Base-by-base conservation (phyloP, 2,888 invertebrate species). In the Oegoconia quadripuncta region DNA sequence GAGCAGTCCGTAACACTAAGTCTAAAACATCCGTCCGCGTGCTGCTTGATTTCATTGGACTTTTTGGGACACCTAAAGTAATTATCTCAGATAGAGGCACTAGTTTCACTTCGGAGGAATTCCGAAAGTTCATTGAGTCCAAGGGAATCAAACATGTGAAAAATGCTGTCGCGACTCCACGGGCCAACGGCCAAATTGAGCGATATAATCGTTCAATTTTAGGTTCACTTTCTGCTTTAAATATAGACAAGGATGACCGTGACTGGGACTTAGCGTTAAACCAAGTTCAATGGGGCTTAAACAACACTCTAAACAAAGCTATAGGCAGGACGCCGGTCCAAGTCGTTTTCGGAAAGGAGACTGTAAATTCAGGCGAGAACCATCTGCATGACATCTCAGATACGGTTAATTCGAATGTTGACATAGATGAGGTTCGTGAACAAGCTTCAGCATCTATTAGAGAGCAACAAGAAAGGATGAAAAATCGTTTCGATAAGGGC, bases 151-250 rank as follows among this genome's bases (percentile, higher is more conserved):
- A 45, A 28, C 54, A 54, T 37, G 23, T 50, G 7, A 15, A 46
- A 16, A 65, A 75, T 20, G 45, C 49, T 3, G 49, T 54, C 6
- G 39, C 50, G 0, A 41, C 33, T 28, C 48, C 41, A 1, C 26
- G 47, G 13, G 39, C 43, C 1, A 43, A 48, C 38, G 72, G 71
- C 1, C 71, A 72, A 37, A 59, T 62, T 1, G 41, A 36, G 12
- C 17, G 41, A 8, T 42, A 29, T 34, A 46, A 39, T 18, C 28
- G 30, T 0, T 29, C 39, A 1, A 22, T 39, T 3, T 15, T 34
- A n/a, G 17, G 11, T 15, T 11, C 41, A 1, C 11, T 43, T 3
- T 17, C 38, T 0, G 23, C 41, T 11, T 1, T 4, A 3, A 36
- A 28, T 34, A 17, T 20, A 2, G 31, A 25, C 3, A 2, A 20